These are phyloP conservation scores for Virgularia gustaviana DNA, from an alignment of 92 coral and sea anemone genomes.

Conservation along the genomic window DNA sequence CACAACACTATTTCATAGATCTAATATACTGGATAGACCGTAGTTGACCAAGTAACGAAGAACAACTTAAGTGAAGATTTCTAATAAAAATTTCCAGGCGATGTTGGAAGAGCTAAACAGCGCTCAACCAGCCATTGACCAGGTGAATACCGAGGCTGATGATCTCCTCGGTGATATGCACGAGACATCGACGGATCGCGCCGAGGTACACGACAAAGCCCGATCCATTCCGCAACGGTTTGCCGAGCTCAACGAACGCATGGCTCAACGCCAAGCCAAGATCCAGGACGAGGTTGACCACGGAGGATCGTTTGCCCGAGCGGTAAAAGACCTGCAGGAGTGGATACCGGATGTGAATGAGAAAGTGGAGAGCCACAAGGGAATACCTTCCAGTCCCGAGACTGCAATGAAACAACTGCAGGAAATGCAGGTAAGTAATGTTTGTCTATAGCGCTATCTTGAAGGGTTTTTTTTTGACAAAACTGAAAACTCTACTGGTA, in stretches of 20 bases:
- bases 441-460: background rate
- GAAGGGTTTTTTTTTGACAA: background rate
- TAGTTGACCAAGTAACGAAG: too few species aligned
- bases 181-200: conserved; percentile 77
- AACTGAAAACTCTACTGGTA: background rate
- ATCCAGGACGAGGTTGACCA: conserved; percentile 71
- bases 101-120: conserved; percentile 33
- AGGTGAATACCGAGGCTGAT: conserved; percentile 76
- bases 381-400: conserved; percentile 72
- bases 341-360: conserved; percentile 69
- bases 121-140: conserved; percentile 68
- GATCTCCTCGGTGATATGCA: conserved; percentile 67
- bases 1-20: too few species aligned
- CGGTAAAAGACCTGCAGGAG: conserved; percentile 68
- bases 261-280: conserved; percentile 65
- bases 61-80: too few species aligned
- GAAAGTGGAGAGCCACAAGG: conserved; percentile 61
- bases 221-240: conserved; percentile 69
- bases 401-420: conserved; percentile 71
- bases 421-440: conserved; percentile 57
- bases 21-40: too few species aligned
- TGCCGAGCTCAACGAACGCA: conserved; percentile 75
- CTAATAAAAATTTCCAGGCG: too few species aligned
- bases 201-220: conserved; percentile 69
- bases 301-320: conserved; percentile 71